phyloP scores from a whole-genome alignment of 64 coral and sea anemone species.

The Actinia equina region DNA sequence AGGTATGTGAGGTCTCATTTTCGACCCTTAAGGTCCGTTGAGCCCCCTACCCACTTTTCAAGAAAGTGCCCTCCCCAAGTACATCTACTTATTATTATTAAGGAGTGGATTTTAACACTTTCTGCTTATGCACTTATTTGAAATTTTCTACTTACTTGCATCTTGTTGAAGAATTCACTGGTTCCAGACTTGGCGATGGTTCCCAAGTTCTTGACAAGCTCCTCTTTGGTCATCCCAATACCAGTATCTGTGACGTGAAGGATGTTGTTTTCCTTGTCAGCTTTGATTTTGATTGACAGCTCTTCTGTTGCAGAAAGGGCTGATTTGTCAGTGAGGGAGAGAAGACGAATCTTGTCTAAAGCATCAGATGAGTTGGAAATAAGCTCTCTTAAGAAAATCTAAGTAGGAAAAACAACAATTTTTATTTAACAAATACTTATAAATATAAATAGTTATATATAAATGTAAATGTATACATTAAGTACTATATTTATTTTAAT shows the following conservation, averaged over 20 bases:
- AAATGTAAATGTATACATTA: too few species aligned
- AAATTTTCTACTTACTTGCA: constrained; percentile 37
- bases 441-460: too few species aligned
- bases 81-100: too few species aligned
- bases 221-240: constrained; percentile 98
- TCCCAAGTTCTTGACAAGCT: constrained; percentile 88
- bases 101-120: too few species aligned
- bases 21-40: too few species aligned
- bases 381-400: constrained; percentile 98
- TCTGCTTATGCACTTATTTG: neutral
- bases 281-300: constrained; percentile 96
- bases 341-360: constrained; percentile 90
- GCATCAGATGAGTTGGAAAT: constrained; percentile 98
- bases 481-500: too few species aligned
- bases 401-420: neutral
- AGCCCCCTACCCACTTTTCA: too few species aligned
- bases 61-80: too few species aligned
- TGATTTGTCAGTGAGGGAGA: constrained; percentile 83
- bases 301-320: constrained; percentile 85
- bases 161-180: constrained; percentile 95
- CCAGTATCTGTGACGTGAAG: constrained; percentile 98
- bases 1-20: too few species aligned
- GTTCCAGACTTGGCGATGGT: constrained; percentile 99
- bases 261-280: constrained; percentile 97
- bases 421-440: neutral